Evolutionary conservation across 2,888 invertebrate species (phyloP).

Genomic region (Protodeltote pygarga): DNA sequence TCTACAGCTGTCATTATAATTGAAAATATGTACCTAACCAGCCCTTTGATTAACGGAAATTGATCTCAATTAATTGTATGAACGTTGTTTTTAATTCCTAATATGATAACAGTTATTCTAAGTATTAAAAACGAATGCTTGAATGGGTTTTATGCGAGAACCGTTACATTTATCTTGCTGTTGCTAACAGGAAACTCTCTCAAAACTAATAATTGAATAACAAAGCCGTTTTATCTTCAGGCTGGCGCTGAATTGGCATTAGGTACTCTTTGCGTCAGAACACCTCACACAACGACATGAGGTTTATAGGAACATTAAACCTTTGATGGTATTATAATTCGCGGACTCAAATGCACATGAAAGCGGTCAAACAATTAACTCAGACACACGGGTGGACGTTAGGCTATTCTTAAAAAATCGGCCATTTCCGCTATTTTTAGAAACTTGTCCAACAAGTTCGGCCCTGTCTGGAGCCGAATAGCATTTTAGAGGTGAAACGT

Average conservation of each 20-base stretch:
- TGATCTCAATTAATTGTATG: too few species aligned
- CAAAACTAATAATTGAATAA: slow-evolving; percentile 11
- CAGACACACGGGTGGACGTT: slow-evolving; percentile 46
- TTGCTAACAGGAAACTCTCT: slow-evolving; percentile 23
- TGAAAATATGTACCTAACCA: neutral
- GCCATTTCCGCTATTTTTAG: slow-evolving; percentile 80
- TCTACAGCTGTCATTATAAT: neutral
- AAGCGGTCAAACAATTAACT: slow-evolving; percentile 28
- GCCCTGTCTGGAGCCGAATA: slow-evolving; percentile 79
- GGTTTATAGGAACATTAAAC: neutral
- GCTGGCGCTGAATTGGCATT: neutral
- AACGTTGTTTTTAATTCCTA: neutral
- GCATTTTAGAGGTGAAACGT: slow-evolving; percentile 83
- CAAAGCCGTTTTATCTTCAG: neutral
- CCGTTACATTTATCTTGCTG: slow-evolving; percentile 28
- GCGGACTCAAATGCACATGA: slow-evolving; percentile 14
- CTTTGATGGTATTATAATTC: slow-evolving; percentile 4
- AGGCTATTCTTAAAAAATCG: slow-evolving; percentile 74
- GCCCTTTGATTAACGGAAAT: neutral
- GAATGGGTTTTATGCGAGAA: neutral
- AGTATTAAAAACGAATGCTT: too few species aligned
- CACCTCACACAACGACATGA: neutral
- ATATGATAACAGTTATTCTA: too few species aligned
- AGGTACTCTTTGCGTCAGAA: neutral
- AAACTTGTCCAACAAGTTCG: slow-evolving; percentile 80